Base-by-base conservation (phyloP, 2,888 invertebrate genomes). In the Nysson spinosus region DNA sequence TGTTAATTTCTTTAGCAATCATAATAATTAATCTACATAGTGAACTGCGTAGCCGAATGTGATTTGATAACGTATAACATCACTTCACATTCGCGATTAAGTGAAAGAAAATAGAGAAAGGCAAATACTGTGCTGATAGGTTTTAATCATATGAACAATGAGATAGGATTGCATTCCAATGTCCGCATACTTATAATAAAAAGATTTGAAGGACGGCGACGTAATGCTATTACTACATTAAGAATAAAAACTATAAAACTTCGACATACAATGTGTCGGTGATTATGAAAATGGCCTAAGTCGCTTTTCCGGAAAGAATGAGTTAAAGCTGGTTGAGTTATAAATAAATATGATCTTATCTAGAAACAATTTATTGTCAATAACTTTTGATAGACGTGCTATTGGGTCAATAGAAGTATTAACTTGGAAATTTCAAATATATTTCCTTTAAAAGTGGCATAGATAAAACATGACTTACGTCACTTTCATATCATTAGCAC, bases 131-230 rank as follows among this genome's bases (percentile, higher is more conserved):
- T 11, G 37, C 32, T 43, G 6, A 11, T 51, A 44, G 19, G 17
- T 4, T 7, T 42, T n/a, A 47, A 39, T 47, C 30, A 7, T 22
- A 30, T 12, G 56, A 37, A 57, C 42, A 34, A 6, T 43, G 4
- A 26, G 40, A 22, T 30, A 12, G 32, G 26, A 43, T 26, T 56
- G 65, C 66, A 69, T 73, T 72, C 62, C 69, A 62, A 11, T 40
- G 52, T 17, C 12, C 26, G 30, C 3, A 32, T 32, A 43, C 43
- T 26, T 14, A 11, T 35, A 39, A 24, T 14, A 34, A 24, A 46
- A 12, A 7, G 30, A 49, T 47, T 24, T n/a, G 1, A 20, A 56
- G 5, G 6, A 32, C 35, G 34, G 32, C 6, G 2, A 47, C 16
- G 7, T 34, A 6, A 26, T 28, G 5, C 11, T 19, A 16, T 20